phyloP scores from a whole-genome alignment of 2,113 vertebrate species.

The Sarotherodon lohbergeri region DNA sequence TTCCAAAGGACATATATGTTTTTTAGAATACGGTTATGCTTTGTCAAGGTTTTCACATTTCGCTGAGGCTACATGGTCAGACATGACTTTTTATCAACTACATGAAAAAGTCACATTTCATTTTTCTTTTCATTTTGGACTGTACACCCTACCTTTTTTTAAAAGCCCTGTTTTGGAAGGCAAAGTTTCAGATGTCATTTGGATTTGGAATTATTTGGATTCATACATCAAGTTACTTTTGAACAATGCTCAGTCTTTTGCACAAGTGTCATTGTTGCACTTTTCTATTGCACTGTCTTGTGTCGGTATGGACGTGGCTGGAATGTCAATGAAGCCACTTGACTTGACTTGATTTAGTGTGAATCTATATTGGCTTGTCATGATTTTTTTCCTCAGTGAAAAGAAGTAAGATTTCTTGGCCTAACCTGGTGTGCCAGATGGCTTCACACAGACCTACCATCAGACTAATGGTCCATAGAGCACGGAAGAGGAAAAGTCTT shows the following conservation, averaged over 20 bases:
- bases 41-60: background rate
- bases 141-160: background rate
- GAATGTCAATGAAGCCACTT: background rate
- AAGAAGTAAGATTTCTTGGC: background rate
- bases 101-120: background rate
- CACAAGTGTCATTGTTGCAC: background rate
- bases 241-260: no score
- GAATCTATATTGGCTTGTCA: background rate
- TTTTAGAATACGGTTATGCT: fast-evolving
- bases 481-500: background rate
- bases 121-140: background rate
- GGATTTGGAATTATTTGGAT: background rate
- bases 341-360: background rate
- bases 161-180: background rate
- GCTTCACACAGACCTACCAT: background rate
- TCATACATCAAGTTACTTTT: background rate
- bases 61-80: fast-evolving
- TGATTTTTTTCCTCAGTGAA: background rate
- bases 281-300: fast-evolving
- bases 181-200: background rate
- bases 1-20: background rate
- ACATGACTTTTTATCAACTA: background rate
- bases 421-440: background rate
- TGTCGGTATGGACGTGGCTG: background rate
- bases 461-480: background rate